Evolutionary conservation across 2,113 vertebrate species (phyloP).

Genomic region (Tachycineta bicolor): DNA sequence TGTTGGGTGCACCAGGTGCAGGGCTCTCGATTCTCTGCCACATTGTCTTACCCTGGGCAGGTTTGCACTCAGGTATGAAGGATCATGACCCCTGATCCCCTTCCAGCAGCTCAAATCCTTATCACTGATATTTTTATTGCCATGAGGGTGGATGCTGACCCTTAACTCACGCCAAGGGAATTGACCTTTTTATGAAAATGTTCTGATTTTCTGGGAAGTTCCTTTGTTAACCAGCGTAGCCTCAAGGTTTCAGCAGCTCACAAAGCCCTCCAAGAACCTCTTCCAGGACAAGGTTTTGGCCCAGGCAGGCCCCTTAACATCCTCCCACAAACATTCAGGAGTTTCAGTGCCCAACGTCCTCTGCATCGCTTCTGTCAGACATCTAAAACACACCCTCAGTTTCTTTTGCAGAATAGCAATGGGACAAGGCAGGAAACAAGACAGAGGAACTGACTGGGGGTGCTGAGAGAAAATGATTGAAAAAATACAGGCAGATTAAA

Average conservation of each 20-base stretch:
- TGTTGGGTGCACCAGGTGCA: not conserved
- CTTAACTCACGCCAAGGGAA: not conserved
- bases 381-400: not conserved
- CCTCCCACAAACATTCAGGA: not conserved
- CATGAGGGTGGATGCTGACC: not conserved
- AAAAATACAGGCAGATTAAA: not conserved
- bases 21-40: not conserved
- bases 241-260: not conserved
- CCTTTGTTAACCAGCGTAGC: not conserved
- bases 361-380: not conserved
- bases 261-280: not conserved
- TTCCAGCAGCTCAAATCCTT: not conserved
- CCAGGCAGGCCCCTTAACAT: not conserved
- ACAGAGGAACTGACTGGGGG: rapidly evolving
- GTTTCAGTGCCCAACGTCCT: not conserved
- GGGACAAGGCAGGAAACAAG: not conserved
- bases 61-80: not conserved
- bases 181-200: not conserved
- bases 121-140: not conserved
- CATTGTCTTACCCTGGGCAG: not conserved
- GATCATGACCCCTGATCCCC: not conserved
- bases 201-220: not conserved
- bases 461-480: not conserved
- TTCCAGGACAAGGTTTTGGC: not conserved
- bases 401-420: not conserved